These are phyloP conservation scores for Syngnathus acus DNA, from an alignment of 2,797 vertebrate species.

Conservation along the genomic window DNA sequence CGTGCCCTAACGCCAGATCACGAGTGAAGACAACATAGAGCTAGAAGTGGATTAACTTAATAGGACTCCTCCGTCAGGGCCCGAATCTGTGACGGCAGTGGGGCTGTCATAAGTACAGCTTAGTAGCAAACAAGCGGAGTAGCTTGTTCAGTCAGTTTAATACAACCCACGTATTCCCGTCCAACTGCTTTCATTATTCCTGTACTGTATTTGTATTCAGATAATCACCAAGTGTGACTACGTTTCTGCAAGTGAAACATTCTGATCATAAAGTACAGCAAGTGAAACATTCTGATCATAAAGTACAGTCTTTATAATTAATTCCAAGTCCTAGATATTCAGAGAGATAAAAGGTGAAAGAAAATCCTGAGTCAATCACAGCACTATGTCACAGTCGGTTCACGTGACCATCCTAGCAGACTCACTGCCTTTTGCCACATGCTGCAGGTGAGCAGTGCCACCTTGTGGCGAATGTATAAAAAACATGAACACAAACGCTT, in stretches of 20 bases:
- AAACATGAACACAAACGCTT: not conserved
- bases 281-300: too few species aligned
- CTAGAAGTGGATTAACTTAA: conserved; percentile 44
- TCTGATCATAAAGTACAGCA: too few species aligned
- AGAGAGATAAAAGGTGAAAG: not conserved
- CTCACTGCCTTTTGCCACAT: not conserved
- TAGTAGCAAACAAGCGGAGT: conserved; percentile 17
- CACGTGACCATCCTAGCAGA: too few species aligned
- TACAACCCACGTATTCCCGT: not conserved
- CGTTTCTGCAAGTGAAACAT: too few species aligned
- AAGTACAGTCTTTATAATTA: too few species aligned
- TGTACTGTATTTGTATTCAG: too few species aligned
- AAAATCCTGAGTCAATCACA: not conserved
- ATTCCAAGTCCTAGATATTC: not conserved
- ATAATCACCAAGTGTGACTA: too few species aligned
- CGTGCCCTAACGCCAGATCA: conserved; percentile 23
- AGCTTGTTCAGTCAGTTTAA: conserved; percentile 3
- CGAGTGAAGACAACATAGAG: conserved; percentile 18
- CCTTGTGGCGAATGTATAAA: conserved; percentile 28
- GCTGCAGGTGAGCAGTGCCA: conserved; percentile 30
- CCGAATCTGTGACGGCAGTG: conserved; percentile 45
- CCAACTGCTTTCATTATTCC: too few species aligned
- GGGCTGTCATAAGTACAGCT: conserved; percentile 36
- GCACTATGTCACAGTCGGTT: not conserved
- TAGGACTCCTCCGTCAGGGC: conserved; percentile 26